A percentile compares a stretch with the other conserved stretches of the same genome.
These are phyloP conservation scores for Ianthella basta DNA, from an alignment of 37 sponge, comb jelly and placozoan species.

Conservation along the genomic window DNA sequence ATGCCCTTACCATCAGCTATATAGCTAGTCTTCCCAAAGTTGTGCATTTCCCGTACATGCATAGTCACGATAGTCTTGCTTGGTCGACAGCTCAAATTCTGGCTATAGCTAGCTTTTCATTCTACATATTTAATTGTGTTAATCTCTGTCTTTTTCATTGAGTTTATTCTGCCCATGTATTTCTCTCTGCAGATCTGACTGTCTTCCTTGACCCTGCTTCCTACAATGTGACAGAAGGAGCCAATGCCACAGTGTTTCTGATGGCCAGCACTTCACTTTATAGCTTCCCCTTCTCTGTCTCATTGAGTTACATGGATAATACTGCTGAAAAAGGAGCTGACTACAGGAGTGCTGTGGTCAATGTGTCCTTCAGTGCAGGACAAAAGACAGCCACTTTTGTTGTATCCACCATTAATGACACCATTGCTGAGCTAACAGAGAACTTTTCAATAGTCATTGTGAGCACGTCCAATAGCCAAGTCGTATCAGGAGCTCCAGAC, in stretches of 20 bases:
- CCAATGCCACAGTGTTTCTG: not conserved
- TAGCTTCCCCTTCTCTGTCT: slow-evolving; percentile 9
- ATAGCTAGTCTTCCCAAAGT: too few relatives aligned
- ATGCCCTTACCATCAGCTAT: too few relatives aligned
- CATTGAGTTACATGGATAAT: not conserved
- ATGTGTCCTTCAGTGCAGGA: not conserved
- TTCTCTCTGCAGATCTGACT: not conserved
- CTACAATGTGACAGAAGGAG: slow-evolving; percentile 23
- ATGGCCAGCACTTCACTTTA: not conserved
- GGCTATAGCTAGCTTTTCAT: too few relatives aligned
- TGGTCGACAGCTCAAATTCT: too few relatives aligned
- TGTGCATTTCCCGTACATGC: too few relatives aligned
- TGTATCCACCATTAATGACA: slow-evolving; percentile 10
- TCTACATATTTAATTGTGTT: too few relatives aligned
- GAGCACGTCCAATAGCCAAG: not conserved
- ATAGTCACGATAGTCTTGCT: too few relatives aligned
- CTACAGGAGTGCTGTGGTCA: not conserved
- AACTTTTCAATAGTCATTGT: not conserved
- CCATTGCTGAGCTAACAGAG: not conserved
- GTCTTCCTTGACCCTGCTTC: not conserved
- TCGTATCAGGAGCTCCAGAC: not conserved
- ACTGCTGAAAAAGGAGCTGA: not conserved
- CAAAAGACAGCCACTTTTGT: not conserved
- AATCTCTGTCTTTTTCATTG: too few relatives aligned
- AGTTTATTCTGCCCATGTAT: too few relatives aligned